These are phyloP conservation scores for Toxotes lorentzi DNA, from an alignment of 2,797 vertebrate species.

Conservation along the genomic window DNA sequence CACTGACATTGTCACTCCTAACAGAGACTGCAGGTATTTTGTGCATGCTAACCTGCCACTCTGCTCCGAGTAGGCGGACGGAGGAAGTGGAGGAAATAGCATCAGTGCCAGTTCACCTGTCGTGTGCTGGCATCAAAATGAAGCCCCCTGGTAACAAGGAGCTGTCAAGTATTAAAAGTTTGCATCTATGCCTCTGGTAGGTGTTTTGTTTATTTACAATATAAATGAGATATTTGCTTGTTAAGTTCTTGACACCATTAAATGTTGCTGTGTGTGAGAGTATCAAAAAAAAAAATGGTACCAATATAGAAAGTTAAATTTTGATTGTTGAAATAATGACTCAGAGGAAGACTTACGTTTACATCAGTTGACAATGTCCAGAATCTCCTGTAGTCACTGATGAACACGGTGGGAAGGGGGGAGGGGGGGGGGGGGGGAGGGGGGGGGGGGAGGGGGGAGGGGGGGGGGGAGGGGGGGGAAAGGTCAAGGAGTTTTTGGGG, in stretches of 20 bases:
- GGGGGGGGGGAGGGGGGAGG: too few species aligned
- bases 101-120: not conserved
- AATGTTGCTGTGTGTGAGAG: too few species aligned
- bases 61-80: not conserved
- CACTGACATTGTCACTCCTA: not conserved
- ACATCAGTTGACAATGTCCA: too few species aligned
- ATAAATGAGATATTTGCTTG: too few species aligned
- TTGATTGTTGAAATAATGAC: not conserved
- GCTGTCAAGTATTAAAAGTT: constrained; percentile 5
- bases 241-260: too few species aligned
- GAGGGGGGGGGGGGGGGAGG: too few species aligned
- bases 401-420: too few species aligned
- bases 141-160: not conserved
- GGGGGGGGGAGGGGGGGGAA: too few species aligned
- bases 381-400: not conserved
- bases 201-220: not conserved
- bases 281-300: too few species aligned
- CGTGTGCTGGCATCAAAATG: constrained; percentile 1
- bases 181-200: not conserved
- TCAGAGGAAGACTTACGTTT: too few species aligned
- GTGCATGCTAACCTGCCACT: not conserved
- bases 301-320: too few species aligned
- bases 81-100: constrained; percentile 24
- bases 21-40: not conserved
- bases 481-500: too few species aligned